Conservation (phyloP, 1,140 invertebrate species). For the Pseudoatta argentina region DNA sequence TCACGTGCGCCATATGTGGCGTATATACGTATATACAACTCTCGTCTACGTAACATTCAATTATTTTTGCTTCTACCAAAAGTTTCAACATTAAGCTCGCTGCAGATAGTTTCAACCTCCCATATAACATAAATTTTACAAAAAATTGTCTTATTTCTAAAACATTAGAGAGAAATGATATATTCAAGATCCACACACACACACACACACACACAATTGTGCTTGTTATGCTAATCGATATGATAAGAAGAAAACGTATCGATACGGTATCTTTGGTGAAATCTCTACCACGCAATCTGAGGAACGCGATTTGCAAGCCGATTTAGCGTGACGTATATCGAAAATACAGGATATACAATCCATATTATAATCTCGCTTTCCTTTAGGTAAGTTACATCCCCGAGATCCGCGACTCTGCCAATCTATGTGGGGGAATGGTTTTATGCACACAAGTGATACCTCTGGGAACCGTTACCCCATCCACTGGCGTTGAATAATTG, state of each 20-base stretch:
- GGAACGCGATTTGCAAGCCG: constrained; percentile 42
- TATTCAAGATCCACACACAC: not conserved
- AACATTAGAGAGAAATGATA: not conserved
- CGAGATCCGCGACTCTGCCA: constrained; percentile 66
- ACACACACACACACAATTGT: not conserved
- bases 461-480: constrained; percentile 81
- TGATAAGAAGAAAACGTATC: not conserved
- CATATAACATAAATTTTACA: not conserved
- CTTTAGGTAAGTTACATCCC: constrained; percentile 70
- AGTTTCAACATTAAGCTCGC: not conserved
- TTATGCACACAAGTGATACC: constrained; percentile 82
- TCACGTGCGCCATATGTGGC: constrained; percentile 52
- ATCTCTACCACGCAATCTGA: constrained; percentile 45
- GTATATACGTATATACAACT: constrained; percentile 19
- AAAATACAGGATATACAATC: constrained; percentile 65
- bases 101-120: not conserved
- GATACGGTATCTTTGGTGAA: constrained; percentile 34
- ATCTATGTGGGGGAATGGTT: constrained; percentile 81
- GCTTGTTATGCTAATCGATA: constrained; percentile 20
- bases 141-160: not conserved
- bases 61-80: not conserved
- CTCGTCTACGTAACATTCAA: constrained; percentile 5
- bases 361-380: constrained; percentile 74
- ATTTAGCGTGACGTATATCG: constrained; percentile 59
- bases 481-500: constrained; percentile 83